These are phyloP conservation scores for Corythornis leucogaster DNA, from an alignment of 2,797 vertebrate genomes.

Conservation along the genomic window DNA sequence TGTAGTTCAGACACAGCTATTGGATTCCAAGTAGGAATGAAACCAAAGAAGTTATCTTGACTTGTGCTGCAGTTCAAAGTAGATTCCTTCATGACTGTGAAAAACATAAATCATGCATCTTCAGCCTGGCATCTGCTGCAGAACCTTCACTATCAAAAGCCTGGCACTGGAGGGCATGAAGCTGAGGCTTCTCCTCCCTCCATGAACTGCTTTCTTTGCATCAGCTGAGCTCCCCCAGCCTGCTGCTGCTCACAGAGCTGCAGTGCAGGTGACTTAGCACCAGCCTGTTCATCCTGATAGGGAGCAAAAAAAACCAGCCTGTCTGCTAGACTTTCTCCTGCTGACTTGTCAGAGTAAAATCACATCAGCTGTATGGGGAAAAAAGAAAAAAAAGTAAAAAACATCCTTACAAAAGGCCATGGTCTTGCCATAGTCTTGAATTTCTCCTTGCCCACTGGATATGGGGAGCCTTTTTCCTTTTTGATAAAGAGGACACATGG, in stretches of 20 bases:
- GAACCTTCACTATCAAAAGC: not conserved
- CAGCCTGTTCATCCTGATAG: slow-evolving; percentile 53
- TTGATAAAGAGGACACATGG: not conserved
- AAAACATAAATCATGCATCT: not conserved
- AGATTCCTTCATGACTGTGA: not conserved
- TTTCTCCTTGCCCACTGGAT: not conserved
- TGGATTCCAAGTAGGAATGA: not conserved
- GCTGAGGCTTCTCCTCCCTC: slow-evolving; percentile 2
- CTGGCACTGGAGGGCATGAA: not conserved
- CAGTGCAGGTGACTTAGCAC: slow-evolving; percentile 46
- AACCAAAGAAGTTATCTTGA: not conserved
- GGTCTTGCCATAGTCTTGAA: not conserved
- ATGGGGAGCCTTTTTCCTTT: not conserved
- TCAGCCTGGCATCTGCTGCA: not conserved
- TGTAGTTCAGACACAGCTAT: not conserved
- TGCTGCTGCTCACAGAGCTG: slow-evolving; percentile 38
- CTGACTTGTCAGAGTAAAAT: slow-evolving; percentile 33
- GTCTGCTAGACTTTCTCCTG: slow-evolving; percentile 57
- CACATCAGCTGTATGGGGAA: not conserved
- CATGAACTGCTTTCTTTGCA: not conserved
- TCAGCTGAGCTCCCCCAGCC: not conserved
- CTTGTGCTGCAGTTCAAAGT: not conserved
- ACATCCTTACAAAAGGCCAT: not conserved
- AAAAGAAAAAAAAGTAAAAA: not conserved
- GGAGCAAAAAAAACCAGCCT: not conserved